Evolutionary conservation across 2,888 invertebrate species (phyloP), one percentile per base, ranked within the genome.

Genomic region (Plemyria rubiginata): DNA sequence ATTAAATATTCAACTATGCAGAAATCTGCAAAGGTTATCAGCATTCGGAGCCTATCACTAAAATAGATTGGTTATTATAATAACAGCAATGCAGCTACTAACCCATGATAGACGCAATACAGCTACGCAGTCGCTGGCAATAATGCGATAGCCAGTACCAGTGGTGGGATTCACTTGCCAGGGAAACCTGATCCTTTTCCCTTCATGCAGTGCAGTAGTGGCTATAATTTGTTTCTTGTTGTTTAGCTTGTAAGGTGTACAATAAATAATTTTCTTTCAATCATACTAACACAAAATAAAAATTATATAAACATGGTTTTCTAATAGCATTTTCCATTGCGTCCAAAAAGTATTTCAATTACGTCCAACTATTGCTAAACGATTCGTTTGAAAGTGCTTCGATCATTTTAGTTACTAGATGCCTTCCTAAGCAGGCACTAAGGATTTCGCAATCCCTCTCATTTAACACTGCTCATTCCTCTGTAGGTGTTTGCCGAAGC

Each of bases 401-500:
- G 81, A 75, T 78, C 79, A 80, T 82, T 84, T 84, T 84, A 86
- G 82, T 84, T 82, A 84, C 80, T 87, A 85, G 85, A 82, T 81
- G 81, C 81, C 84, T 79, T 82, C 80, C 32, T 79, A 78, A 76
- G 79, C 70, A 78, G 70, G 75, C 32, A 66, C 70, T 72, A 71
- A 16, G 60, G 77, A 73, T 70, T 68, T 79, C 86, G 78, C 87
- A 90, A 92, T 92, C 92, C 92, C 89, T 92, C 92, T 92, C 91
- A 92, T 92, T 92, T 92, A 92, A 88, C 92, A 91, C 88, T 85
- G 87, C 87, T 90, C 87, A 84, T 85, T 87, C 82, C 86, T 87
- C 88, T 90, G 90, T 88, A 92, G 92, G 89, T 92, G 90, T 92
- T 92, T 92, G 91, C 91, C 87, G 88, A 91, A 92, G 89, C 92